Base-by-base conservation (phyloP, 2,888 invertebrate species). In the Actias luna region DNA sequence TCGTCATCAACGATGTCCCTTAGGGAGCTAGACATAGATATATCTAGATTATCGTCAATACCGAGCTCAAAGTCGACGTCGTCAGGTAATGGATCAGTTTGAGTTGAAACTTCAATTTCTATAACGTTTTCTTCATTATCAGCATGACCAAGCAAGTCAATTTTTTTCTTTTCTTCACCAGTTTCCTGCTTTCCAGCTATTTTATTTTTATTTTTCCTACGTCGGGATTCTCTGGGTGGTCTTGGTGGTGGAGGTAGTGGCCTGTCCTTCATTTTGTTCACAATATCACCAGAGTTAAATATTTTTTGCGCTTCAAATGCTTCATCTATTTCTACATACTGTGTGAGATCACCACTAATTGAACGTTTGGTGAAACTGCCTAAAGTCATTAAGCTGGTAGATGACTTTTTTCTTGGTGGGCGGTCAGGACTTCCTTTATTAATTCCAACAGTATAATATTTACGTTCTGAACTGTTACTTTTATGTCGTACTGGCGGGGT, bases 181-280 rank as follows among this genome's bases (percentile, higher is more conserved):
- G 69, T 69, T n/a, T 59, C 62, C 35, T 73, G 69, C 22, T 73
- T 70, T 39, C 83, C 82, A 27, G 72, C 73, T 12, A 74, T 76
- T 52, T 74, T 80, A 68, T 79, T 84, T 61, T 79, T 78, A 66
- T 78, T 83, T 72, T 83, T 90, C 69, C 87, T 88, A 35, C 77
- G 72, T 65, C 88, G 93, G 33, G 94, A 93, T 27, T 93, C 93
- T 67, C 97, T 94, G 0, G 97, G 97, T 42, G 97, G 97, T 64
- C 97, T 92, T 1, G 98, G 98, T 0, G 98, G 98, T 5, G 98
- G 95, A 1, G 98, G 98, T 69, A 98, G 84, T 0, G 98, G 98
- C 67, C 98, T 93, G 71, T 95, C 95, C 86, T 96, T 96, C 95
- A 98, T 97, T 89, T 95, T 97, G 75, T 94, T 95, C 2, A 97